Percentiles rank a stretch among this genome's conserved stretches.
Evolutionary conservation across 2,113 vertebrate species (phyloP).

Genomic region (Cygnus atratus): DNA sequence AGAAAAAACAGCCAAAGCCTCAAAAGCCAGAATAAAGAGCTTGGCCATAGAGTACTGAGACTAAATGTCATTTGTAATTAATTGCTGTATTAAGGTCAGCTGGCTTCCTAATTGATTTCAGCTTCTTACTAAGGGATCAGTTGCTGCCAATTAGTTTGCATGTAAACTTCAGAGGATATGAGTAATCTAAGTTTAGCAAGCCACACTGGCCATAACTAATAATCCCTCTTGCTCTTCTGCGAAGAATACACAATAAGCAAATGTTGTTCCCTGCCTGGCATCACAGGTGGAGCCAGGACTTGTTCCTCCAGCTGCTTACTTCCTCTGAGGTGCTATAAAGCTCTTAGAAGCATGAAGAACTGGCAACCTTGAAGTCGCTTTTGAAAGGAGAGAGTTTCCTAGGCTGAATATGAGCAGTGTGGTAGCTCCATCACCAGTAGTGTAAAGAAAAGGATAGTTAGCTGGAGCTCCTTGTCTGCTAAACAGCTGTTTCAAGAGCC

Average conservation of each 20-base stretch:
- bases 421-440: neutral
- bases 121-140: neutral
- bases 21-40: neutral
- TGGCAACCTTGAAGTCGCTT: neutral
- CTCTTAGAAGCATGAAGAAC: neutral
- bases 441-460: neutral
- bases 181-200: slow-evolving; percentile 21
- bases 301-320: neutral
- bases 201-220: neutral
- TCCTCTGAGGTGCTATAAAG: neutral
- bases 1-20: neutral
- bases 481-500: neutral
- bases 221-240: slow-evolving; percentile 11
- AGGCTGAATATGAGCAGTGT: neutral
- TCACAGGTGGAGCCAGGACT: neutral
- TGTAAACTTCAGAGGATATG: neutral
- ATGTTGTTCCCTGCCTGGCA: neutral
- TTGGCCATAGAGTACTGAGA: neutral
- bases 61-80: slow-evolving; percentile 18
- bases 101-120: slow-evolving; percentile 37
- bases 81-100: slow-evolving; percentile 7
- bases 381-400: neutral
- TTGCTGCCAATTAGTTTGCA: slow-evolving; percentile 7
- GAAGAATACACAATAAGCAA: neutral
- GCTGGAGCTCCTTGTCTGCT: neutral